A percentile compares a stretch with the other conserved stretches of the same genome.
These are phyloP conservation scores for Alligator mississippiensis DNA, from an alignment of 2,113 vertebrate genomes.

Conservation along the genomic window DNA sequence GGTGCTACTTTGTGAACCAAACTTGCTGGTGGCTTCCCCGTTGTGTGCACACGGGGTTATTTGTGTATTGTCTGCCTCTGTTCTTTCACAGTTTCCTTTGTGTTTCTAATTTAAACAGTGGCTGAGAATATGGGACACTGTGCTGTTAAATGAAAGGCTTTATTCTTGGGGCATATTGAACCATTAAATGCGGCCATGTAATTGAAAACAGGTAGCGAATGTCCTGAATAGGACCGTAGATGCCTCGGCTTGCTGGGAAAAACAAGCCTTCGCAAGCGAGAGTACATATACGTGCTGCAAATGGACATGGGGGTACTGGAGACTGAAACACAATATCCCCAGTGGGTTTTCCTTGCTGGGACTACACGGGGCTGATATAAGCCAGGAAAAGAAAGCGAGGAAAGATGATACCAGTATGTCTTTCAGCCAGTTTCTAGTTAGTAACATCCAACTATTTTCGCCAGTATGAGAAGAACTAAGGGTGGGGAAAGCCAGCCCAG, in stretches of 20 bases:
- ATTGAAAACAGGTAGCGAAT: background rate
- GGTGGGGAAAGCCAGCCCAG: background rate
- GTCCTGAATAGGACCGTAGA: background rate
- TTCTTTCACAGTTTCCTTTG: background rate
- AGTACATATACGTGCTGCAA: background rate
- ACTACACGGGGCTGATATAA: background rate
- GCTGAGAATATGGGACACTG: rapidly evolving
- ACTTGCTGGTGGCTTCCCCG: rapidly evolving
- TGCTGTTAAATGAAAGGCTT: rapidly evolving
- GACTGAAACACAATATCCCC: background rate
- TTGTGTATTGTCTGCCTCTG: background rate
- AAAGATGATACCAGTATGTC: background rate
- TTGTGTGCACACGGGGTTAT: background rate
- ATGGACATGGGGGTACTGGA: background rate
- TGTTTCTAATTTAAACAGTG: rapidly evolving
- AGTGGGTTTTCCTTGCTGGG: rapidly evolving
- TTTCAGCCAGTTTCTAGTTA: background rate
- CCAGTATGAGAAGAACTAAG: background rate
- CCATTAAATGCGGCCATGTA: rapidly evolving
- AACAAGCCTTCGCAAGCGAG: background rate
- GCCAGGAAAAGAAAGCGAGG: background rate
- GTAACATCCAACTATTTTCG: background rate
- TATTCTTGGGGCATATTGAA: rapidly evolving
- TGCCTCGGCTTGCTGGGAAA: rapidly evolving
- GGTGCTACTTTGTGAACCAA: background rate